phyloP scores from a whole-genome alignment of 2,888 invertebrate genomes.

The Ganaspis brasiliensis region DNA sequence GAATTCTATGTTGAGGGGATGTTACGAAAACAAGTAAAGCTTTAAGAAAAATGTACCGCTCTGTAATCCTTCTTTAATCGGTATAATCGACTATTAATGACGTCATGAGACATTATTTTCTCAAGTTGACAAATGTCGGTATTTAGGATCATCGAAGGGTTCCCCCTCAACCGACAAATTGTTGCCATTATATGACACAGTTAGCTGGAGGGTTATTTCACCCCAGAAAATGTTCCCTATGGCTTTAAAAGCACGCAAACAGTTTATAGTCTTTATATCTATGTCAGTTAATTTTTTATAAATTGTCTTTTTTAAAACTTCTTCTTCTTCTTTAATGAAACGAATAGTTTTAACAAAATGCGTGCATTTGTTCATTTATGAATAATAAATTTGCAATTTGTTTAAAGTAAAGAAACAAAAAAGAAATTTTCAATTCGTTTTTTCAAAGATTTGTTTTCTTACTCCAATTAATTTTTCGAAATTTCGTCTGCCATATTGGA shows the following conservation, averaged over 20 bases:
- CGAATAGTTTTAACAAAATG: no score
- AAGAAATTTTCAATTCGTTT: no score
- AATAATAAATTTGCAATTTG: no score
- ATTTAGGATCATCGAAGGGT: conserved; percentile 14
- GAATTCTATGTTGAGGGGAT: background rate
- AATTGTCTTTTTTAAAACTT: no score
- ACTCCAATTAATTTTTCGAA: no score
- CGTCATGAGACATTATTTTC: conserved; percentile 39
- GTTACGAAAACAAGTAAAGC: conserved; percentile 29
- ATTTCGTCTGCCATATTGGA: no score
- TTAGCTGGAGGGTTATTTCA: background rate
- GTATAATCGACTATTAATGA: conserved; percentile 35
- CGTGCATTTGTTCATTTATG: no score
- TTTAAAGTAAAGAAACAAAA: no score
- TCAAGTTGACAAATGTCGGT: conserved; percentile 21
- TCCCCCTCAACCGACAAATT: conserved; percentile 32
- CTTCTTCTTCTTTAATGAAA: no score
- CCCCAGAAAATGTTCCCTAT: background rate
- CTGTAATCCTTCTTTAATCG: conserved; percentile 27
- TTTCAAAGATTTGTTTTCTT: no score
- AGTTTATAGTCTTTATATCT: background rate
- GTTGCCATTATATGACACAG: conserved; percentile 16
- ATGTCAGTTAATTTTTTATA: no score
- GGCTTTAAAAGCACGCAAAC: background rate
- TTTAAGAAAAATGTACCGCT: conserved; percentile 20